Percentiles rank a stretch among this genome's conserved stretches.
Evolutionary conservation across 1,140 invertebrate species (phyloP).

Genomic region (Acromyrmex heyeri): DNA sequence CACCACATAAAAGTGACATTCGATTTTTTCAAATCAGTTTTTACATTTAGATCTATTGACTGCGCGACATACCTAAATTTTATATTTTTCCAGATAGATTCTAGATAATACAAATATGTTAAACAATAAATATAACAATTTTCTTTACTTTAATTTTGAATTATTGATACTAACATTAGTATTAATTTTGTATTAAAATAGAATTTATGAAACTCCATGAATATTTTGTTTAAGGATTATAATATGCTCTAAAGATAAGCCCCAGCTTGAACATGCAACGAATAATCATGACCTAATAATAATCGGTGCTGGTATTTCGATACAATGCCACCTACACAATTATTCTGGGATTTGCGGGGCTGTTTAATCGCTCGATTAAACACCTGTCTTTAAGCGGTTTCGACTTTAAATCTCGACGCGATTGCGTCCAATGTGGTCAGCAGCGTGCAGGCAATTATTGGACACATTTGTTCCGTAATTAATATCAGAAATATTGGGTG

Average conservation of each 20-base stretch:
- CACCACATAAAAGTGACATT: not conserved
- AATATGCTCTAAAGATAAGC: not conserved
- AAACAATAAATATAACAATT: not conserved
- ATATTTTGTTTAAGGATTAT: constrained; percentile 18
- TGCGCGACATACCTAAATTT: not conserved
- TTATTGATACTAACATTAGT: not conserved
- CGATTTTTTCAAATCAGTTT: not conserved
- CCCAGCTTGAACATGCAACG: not conserved
- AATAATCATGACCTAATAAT: constrained; percentile 46
- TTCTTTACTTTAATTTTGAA: not conserved
- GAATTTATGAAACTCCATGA: not conserved
- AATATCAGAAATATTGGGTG: constrained; percentile 49
- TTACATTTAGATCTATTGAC: not conserved
- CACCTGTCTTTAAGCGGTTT: constrained; percentile 62
- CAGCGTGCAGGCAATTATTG: constrained; percentile 50
- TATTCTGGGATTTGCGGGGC: constrained; percentile 44
- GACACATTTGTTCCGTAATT: constrained; percentile 55
- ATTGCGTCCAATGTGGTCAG: constrained; percentile 25
- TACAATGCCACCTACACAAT: constrained; percentile 43
- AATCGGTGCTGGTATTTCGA: constrained; percentile 38
- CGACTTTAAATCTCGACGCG: constrained; percentile 50
- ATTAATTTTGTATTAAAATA: constrained; percentile 14
- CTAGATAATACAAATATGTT: not conserved
- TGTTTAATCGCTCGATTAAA: constrained; percentile 58
- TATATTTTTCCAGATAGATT: not conserved